Base-by-base conservation (phyloP, 2,113 vertebrate genomes). In the Rhinopomastus cyanomelas region DNA sequence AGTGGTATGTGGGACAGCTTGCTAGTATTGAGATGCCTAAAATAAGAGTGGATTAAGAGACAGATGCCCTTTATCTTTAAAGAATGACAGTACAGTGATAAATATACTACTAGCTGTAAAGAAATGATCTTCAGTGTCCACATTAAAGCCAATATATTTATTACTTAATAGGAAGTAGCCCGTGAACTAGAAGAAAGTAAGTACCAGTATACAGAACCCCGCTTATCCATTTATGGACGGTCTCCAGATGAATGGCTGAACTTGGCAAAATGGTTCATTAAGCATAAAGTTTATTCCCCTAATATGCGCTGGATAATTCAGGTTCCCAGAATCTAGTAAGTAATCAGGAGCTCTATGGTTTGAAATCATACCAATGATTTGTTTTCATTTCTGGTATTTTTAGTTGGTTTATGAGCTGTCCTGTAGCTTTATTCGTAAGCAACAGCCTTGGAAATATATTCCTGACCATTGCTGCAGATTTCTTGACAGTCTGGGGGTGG, bases 301-400 rank as follows among this genome's bases (percentile, higher is more conserved):
- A 98, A 99, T 96, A 97, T 99, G 98, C 98, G 98, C 93, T 99
- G 98, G 98, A 98, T 99, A 94, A 99, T 99, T 95, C 99, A 99
- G 95, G 97, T 99, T 74, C 99, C 99, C 79, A 98, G 99, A 91
- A 99, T 99, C 96, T 99, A 99, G 99, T 99, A 97, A 98, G 99
- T 97, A 91, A 77, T 56, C 77, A 85, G 79, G 88, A 93, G 34
- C 46, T 87, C 37, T 87, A 57, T 48, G 76, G 62, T 81, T 77
- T 82, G 46, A 84, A 93, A 83, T 92, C 52, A 30, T 84, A 74
- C 18, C 71, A 64, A 23, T 86, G 12, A 80, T 27, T 37, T 65
- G 27, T 48, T 81, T 81, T 83, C 29, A 89, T 65, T 92, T 89
- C 62, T 91, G 62, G 16, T 89, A 42, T 76, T 81, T 53, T 74